These are phyloP conservation scores for Ctenochaetus hawaiiensis DNA, from an alignment of 2,797 vertebrate species.

Conservation along the genomic window DNA sequence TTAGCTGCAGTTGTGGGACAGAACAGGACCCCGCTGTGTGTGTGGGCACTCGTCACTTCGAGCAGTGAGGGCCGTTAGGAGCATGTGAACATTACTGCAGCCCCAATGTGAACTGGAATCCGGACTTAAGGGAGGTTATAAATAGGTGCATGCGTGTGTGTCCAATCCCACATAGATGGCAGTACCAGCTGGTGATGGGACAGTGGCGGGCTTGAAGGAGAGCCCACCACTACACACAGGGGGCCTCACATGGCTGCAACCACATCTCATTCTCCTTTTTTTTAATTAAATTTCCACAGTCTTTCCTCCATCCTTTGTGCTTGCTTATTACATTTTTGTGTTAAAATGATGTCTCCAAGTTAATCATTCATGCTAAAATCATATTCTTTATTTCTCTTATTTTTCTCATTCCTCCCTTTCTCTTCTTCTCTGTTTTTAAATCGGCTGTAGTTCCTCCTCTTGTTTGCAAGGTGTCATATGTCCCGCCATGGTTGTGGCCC, in stretches of 20 bases:
- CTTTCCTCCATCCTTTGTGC: neutral
- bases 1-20: constrained; percentile 46
- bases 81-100: constrained; percentile 76
- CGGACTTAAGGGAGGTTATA: constrained; percentile 76
- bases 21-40: constrained; percentile 62
- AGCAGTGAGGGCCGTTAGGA: constrained; percentile 53
- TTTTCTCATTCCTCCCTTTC: neutral
- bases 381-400: neutral
- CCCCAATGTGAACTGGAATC: constrained; percentile 68
- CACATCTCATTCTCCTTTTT: neutral
- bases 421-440: neutral
- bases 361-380: neutral
- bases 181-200: constrained; percentile 78
- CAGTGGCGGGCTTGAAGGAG: constrained; percentile 35
- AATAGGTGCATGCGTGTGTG: constrained; percentile 64
- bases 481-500: constrained; percentile 37
- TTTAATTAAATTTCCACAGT: too few relatives aligned
- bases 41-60: constrained; percentile 72
- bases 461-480: constrained; percentile 41
- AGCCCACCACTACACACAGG: constrained; percentile 36
- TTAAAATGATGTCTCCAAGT: neutral
- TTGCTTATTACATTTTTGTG: neutral
- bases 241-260: constrained; percentile 19
- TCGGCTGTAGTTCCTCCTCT: constrained; percentile 1
- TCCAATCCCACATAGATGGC: constrained; percentile 47